Evolutionary conservation across 2,113 vertebrate genomes (phyloP).

Genomic region (Pollimyrus isidori): DNA sequence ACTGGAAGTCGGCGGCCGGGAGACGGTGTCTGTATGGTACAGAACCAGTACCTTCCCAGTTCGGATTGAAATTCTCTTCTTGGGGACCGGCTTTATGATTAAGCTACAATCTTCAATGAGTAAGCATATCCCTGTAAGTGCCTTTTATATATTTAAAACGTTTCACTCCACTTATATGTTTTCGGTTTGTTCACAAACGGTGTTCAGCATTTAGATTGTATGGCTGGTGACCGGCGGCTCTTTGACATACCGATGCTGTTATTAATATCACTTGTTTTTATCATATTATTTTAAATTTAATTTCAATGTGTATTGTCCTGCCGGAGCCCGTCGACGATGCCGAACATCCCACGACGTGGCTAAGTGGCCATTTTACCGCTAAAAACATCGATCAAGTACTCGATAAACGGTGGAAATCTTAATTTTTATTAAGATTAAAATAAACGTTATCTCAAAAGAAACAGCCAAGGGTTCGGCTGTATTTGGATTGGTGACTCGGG

Average conservation of each 20-base stretch:
- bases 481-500: neutral
- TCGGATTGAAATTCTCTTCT: slow-evolving; percentile 60
- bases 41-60: slow-evolving; percentile 39
- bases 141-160: neutral
- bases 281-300: neutral
- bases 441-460: neutral
- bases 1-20: slow-evolving; percentile 53
- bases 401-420: neutral
- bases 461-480: neutral
- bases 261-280: neutral
- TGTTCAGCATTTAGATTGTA: too few species aligned
- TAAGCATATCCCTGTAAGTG: slow-evolving; percentile 98
- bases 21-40: slow-evolving; percentile 62
- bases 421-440: neutral
- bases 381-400: neutral
- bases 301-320: neutral
- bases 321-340: neutral
- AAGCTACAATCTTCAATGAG: slow-evolving; percentile 99
- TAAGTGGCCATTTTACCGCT: neutral
- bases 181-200: neutral
- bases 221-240: neutral
- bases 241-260: neutral
- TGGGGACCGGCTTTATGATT: slow-evolving; percentile 93
- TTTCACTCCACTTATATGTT: neutral
- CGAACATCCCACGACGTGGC: neutral